Percentiles rank a stretch among this genome's conserved stretches.
phyloP scores from a whole-genome alignment of 2,113 vertebrate species.

The Vireo altiloquus region DNA sequence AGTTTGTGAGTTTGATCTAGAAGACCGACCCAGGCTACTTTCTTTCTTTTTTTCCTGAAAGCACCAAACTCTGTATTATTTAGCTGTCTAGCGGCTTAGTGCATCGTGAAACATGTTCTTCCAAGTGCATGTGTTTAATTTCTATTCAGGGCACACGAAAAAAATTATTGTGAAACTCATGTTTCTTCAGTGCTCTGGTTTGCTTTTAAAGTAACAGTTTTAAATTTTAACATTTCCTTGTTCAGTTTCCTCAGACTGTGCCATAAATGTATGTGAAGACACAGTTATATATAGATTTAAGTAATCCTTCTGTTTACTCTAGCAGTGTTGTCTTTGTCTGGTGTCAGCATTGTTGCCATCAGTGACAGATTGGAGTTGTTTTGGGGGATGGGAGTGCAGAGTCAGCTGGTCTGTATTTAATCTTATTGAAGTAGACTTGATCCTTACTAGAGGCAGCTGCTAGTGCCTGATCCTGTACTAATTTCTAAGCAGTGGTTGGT shows the following conservation, averaged over 20 bases:
- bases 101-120: background rate
- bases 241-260: background rate
- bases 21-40: background rate
- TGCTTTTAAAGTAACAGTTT: background rate
- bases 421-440: conserved; percentile 30
- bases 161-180: background rate
- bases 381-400: conserved; percentile 23
- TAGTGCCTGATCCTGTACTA: conserved; percentile 13
- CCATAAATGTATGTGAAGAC: background rate
- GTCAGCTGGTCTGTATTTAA: conserved; percentile 53
- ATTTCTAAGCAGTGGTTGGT: background rate
- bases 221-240: background rate
- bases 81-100: background rate
- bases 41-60: background rate
- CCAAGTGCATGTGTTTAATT: background rate
- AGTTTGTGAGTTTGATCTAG: background rate
- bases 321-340: conserved; percentile 40
- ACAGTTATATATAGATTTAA: conserved; percentile 33
- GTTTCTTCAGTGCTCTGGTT: background rate
- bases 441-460: conserved; percentile 46
- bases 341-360: conserved; percentile 39
- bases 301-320: conserved; percentile 56
- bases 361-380: conserved; percentile 47
- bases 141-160: background rate
- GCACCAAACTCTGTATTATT: background rate